Evolutionary conservation across 2,888 invertebrate genomes (phyloP).

Genomic region (Drosophila putrida): DNA sequence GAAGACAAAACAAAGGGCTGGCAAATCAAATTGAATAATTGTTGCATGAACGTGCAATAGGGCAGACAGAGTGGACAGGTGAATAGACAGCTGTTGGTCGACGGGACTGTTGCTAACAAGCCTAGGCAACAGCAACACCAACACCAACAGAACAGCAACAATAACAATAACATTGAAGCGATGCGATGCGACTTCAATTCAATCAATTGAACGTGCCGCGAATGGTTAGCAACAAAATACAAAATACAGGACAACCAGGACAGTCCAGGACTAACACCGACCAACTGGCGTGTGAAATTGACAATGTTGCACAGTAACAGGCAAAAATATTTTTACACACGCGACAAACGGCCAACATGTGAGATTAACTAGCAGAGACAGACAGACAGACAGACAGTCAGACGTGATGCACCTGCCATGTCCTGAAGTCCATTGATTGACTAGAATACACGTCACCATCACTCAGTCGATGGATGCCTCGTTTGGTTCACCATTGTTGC

Average conservation of each 20-base stretch:
- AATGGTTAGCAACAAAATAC: slow-evolving; percentile 70
- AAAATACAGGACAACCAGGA: slow-evolving; percentile 10
- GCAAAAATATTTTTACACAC: slow-evolving; percentile 66
- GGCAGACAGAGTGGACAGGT: slow-evolving; percentile 17
- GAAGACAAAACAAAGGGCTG: slow-evolving; percentile 48
- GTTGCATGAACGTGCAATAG: slow-evolving; percentile 59
- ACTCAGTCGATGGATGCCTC: slow-evolving; percentile 43
- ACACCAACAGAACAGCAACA: slow-evolving; percentile 38
- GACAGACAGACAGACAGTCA: slow-evolving; percentile 9
- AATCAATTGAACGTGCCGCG: slow-evolving; percentile 81
- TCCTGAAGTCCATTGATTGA: slow-evolving; percentile 68
- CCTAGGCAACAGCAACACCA: slow-evolving; percentile 52
- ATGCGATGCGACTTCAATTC: slow-evolving; percentile 68
- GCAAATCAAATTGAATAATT: slow-evolving; percentile 80
- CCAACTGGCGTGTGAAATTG: slow-evolving; percentile 78
- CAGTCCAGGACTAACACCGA: slow-evolving; percentile 12
- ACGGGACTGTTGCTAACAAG: slow-evolving; percentile 58
- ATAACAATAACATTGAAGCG: slow-evolving; percentile 53
- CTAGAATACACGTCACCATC: slow-evolving; percentile 57
- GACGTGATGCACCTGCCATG: slow-evolving; percentile 30
- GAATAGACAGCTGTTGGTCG: slow-evolving; percentile 22
- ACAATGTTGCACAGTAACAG: slow-evolving; percentile 67
- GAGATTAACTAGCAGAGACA: slow-evolving; percentile 65
- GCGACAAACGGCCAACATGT: slow-evolving; percentile 69
- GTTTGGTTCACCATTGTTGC: slow-evolving; percentile 58